phyloP scores from a whole-genome alignment of 2,113 vertebrate genomes.

The Ia io region DNA sequence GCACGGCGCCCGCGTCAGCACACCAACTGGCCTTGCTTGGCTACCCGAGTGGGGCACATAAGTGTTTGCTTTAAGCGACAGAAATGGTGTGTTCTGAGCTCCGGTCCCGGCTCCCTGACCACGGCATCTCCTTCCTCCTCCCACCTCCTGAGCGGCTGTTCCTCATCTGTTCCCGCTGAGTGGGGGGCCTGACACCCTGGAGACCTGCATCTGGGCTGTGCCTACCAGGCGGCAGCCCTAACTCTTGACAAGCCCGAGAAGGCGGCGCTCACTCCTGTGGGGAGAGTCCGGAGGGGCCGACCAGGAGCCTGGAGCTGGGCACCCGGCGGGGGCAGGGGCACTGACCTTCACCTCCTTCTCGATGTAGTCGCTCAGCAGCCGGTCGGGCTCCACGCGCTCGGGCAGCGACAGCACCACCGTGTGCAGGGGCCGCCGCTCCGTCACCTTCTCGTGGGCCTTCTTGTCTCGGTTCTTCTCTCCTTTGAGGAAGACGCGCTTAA shows the following conservation, averaged over 20 bases:
- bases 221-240: neutral
- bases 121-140: neutral
- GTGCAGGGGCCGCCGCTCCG: conserved; percentile 93
- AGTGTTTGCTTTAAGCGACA: neutral
- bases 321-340: neutral
- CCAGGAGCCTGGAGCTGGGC: neutral
- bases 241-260: neutral
- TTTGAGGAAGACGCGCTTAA: conserved; percentile 97
- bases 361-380: conserved; percentile 96
- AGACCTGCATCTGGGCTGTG: neutral
- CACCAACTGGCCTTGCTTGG: too few species aligned
- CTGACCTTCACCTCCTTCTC: conserved; percentile 98
- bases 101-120: neutral
- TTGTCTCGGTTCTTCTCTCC: conserved; percentile 95
- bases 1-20: neutral
- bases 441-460: conserved; percentile 94
- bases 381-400: conserved; percentile 93
- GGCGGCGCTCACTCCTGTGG: neutral
- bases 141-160: neutral
- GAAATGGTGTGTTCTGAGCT: too few species aligned
- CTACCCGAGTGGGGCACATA: neutral
- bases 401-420: conserved; percentile 91
- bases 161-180: neutral
- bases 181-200: neutral
- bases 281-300: neutral